Base-by-base conservation (phyloP, 2,888 invertebrate genomes). In the Pristionchus maxplancki region DNA sequence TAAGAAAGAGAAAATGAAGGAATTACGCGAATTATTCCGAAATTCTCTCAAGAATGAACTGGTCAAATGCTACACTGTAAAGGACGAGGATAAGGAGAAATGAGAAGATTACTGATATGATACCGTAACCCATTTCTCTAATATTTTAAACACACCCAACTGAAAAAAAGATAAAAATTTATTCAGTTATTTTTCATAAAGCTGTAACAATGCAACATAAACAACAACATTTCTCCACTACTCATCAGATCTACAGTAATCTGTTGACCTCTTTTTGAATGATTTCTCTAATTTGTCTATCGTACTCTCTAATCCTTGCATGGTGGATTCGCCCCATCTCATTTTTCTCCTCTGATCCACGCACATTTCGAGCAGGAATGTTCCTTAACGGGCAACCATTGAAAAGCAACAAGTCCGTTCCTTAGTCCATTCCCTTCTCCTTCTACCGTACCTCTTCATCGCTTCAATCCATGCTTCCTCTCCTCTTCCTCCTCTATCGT, bases 281-380 rank as follows among this genome's bases (percentile, higher is more conserved):
- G 34, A 87, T 50, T 31, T 34, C 58, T 87, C 87, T 50, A 17
- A 87, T 44, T 44, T 40, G 48, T 74, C 78, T 74, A 40, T 87
- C 87, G 40, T 78, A 93, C 17, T 90, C 90, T 8, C 89, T 89
- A 31, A 91, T 90, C 50, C 89, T 89, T 4, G 88, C 58, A 40
- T 92, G 89, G 5, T 89, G 87, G 2, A 81, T 88, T n/a, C 89
- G 64, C 17, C 83, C 83, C 1, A 53, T 74, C n/a, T 24, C 85
- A 88, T 92, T 93, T 88, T 92, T 93, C 67, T 94, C 93, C 5
- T 90, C 89, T 24, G 88, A 71, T 28, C 85, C 82, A 58, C 90
- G 87, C 6, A 78, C 74, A 74, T 94, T 93, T 28, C 94, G 90
- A 28, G 89, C 89, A 15, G 94, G 94, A 89, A 94, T 92, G 67